Conservation (phyloP, 2,888 invertebrate genomes). For the Apamea epomidion region DNA sequence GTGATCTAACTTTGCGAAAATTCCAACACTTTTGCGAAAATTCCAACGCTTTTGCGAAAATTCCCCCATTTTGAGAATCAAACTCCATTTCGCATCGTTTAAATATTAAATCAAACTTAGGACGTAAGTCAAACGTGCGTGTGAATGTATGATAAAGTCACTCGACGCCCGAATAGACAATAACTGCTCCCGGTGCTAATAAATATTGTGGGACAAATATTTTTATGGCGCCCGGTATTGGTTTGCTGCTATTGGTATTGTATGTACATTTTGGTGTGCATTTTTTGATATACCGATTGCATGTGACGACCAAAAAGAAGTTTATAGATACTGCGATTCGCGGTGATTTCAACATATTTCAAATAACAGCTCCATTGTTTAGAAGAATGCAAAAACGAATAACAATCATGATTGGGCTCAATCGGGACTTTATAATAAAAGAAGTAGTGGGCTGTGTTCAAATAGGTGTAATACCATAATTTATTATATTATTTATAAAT, state of each 20-base stretch:
- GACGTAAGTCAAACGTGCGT: conserved; percentile 55
- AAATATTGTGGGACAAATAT: conserved; percentile 58
- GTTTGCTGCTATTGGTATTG: conserved; percentile 26
- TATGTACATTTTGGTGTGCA: conserved; percentile 30
- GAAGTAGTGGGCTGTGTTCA: no score
- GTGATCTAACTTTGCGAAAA: conserved; percentile 66
- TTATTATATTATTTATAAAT: no score
- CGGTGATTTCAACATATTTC: not conserved
- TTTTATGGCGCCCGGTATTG: conserved; percentile 53
- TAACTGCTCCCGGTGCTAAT: conserved; percentile 58
- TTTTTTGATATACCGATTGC: conserved; percentile 16
- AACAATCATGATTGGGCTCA: not conserved
- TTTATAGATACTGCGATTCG: not conserved
- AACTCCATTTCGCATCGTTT: conserved; percentile 57
- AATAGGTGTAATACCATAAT: no score
- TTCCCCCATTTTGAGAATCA: conserved; percentile 47
- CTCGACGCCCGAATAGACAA: conserved; percentile 51
- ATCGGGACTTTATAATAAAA: no score
- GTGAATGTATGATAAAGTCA: conserved; percentile 57
- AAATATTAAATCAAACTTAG: conserved; percentile 67
- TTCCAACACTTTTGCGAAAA: conserved; percentile 46
- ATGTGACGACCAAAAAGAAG: not conserved
- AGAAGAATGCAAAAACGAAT: not conserved
- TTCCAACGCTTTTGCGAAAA: conserved; percentile 46
- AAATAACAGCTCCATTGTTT: not conserved